These are phyloP conservation scores for Hypotaenidia okinawae DNA, from an alignment of 2,797 vertebrate genomes.

Conservation along the genomic window DNA sequence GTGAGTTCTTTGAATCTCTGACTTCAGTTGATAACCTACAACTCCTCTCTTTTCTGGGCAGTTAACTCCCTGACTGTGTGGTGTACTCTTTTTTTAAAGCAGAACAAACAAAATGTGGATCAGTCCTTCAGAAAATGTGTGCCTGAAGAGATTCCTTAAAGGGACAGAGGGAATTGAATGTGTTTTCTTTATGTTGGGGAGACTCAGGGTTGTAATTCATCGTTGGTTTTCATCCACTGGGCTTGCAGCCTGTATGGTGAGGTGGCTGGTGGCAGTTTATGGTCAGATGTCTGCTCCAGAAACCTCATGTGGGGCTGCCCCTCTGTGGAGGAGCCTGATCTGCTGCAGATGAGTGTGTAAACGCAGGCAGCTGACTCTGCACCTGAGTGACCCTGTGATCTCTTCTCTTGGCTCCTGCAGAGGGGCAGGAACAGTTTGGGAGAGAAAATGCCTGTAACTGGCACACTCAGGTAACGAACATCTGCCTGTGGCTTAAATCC, in stretches of 20 bases:
- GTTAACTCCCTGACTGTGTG: background rate
- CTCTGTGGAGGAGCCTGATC: background rate
- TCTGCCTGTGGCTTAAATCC: background rate
- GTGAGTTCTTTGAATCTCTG: background rate
- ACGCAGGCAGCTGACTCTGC: background rate
- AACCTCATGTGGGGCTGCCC: background rate
- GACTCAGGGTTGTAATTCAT: background rate
- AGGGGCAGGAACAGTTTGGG: background rate
- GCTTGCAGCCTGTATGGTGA: rapidly evolving
- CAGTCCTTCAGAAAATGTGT: background rate
- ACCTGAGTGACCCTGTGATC: background rate
- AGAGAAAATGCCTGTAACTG: background rate
- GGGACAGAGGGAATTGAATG: background rate
- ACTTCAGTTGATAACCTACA: background rate
- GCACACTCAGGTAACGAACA: background rate
- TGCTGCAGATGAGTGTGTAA: background rate
- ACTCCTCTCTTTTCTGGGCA: background rate
- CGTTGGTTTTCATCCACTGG: background rate
- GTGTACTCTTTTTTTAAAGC: background rate
- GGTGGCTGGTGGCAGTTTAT: rapidly evolving
- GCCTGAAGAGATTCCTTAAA: background rate
- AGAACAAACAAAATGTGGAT: background rate
- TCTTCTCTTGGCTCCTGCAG: background rate
- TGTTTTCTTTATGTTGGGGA: rapidly evolving
- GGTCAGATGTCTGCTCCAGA: background rate